A percentile compares a stretch with the other conserved stretches of the same genome.
Conservation (phyloP, 1,140 invertebrate genomes). For the Drosophila pandora region DNA sequence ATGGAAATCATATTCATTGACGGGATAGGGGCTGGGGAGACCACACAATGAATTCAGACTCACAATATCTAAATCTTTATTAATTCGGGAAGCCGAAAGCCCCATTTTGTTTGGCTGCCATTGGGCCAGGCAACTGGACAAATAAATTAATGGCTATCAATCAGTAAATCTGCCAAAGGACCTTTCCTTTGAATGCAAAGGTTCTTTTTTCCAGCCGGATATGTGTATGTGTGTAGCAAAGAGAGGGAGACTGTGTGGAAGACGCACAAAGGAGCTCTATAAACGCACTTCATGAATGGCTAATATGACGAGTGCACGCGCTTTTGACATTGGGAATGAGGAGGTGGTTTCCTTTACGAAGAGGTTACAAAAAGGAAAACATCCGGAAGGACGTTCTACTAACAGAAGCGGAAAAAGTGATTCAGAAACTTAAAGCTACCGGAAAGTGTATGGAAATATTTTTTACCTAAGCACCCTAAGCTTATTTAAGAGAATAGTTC, state of each 20-base stretch:
- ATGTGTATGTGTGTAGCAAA: slow-evolving; percentile 23
- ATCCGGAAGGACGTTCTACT: not conserved
- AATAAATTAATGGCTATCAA: slow-evolving; percentile 82
- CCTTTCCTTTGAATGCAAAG: slow-evolving; percentile 76
- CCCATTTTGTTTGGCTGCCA: slow-evolving; percentile 18
- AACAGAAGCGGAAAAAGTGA: too few species aligned
- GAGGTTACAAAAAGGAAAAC: slow-evolving; percentile 12
- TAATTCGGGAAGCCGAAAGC: slow-evolving; percentile 54
- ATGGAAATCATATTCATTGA: slow-evolving; percentile 48
- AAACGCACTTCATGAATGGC: slow-evolving; percentile 76
- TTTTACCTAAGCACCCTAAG: not conserved
- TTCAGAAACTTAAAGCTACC: too few species aligned
- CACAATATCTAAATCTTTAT: slow-evolving; percentile 81
- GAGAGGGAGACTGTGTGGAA: not conserved
- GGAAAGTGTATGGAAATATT: not conserved
- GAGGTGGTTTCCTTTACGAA: slow-evolving; percentile 6
- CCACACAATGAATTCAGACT: slow-evolving; percentile 38
- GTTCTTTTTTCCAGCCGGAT: slow-evolving; percentile 35
- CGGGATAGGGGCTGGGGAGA: not conserved
- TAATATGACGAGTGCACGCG: slow-evolving; percentile 71
- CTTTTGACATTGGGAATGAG: slow-evolving; percentile 8
- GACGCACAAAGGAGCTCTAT: slow-evolving; percentile 70
- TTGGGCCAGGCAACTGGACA: slow-evolving; percentile 61
- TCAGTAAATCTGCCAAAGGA: slow-evolving; percentile 80
- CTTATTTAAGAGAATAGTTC: not conserved